Percentiles rank a stretch among this genome's conserved stretches.
Conservation (phyloP, 2,888 invertebrate species). For the Merodon equestris region DNA sequence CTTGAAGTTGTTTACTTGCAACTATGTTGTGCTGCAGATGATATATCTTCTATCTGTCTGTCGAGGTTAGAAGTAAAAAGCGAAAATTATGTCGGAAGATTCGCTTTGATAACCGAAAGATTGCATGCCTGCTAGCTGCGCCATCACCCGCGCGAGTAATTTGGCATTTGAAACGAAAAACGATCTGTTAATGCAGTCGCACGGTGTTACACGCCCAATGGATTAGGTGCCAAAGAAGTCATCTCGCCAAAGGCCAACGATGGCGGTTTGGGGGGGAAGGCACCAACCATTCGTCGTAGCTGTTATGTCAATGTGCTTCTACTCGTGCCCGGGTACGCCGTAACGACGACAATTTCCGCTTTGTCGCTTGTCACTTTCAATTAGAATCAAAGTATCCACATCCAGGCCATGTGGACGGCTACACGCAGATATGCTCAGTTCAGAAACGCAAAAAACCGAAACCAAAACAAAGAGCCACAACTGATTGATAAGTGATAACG, state of each 20-base stretch:
- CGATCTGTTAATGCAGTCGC: slow-evolving; percentile 49
- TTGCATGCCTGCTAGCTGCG: neutral
- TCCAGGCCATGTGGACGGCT: no score
- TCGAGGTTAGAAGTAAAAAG: slow-evolving; percentile 42
- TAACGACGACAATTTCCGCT: slow-evolving; percentile 51
- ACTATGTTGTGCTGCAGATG: no score
- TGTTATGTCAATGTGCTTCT: slow-evolving; percentile 18
- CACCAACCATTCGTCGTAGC: no score
- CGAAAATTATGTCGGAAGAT: slow-evolving; percentile 31
- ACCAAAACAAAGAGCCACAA: no score
- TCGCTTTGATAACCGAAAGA: slow-evolving; percentile 53
- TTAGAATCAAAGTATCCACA: no score
- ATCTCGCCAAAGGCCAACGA: slow-evolving; percentile 20
- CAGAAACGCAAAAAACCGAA: no score
- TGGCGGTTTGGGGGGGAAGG: no score
- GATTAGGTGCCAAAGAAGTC: slow-evolving; percentile 20
- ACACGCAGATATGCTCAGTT: no score
- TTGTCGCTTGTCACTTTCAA: slow-evolving; percentile 45
- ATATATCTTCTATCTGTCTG: slow-evolving; percentile 18
- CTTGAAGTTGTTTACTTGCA: no score
- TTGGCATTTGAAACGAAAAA: slow-evolving; percentile 1
- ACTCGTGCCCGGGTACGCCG: neutral
- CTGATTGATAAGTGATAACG: no score
- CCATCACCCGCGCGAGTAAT: no score
- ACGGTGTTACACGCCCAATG: neutral